phyloP scores from a whole-genome alignment of 2,888 invertebrate genomes.

The Patella caerulea region DNA sequence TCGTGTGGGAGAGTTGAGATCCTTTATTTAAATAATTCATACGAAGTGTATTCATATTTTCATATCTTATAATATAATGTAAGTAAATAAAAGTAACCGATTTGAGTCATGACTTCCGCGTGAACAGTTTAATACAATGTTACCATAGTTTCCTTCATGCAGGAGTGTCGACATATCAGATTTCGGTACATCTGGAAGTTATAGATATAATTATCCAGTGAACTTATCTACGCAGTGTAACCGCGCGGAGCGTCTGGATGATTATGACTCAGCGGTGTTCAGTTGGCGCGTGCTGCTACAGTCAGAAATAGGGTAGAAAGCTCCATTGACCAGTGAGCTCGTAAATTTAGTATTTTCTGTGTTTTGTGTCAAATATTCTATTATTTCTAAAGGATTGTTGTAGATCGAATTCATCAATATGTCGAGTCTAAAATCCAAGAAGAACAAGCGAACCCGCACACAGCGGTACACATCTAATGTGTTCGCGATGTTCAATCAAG shows the following conservation, averaged over 20 bases:
- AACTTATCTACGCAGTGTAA: too few relatives aligned
- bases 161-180: background rate
- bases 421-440: constrained; percentile 62
- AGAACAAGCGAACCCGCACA: constrained; percentile 63
- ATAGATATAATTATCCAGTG: too few relatives aligned
- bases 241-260: background rate
- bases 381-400: too few relatives aligned
- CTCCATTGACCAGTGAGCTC: too few relatives aligned
- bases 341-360: too few relatives aligned
- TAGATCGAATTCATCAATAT: constrained; percentile 41
- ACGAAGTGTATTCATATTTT: too few relatives aligned
- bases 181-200: background rate
- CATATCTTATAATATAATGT: too few relatives aligned
- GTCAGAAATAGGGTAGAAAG: background rate
- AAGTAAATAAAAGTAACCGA: too few relatives aligned
- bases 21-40: too few relatives aligned
- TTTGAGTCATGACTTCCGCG: background rate
- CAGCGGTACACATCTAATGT: constrained; percentile 71
- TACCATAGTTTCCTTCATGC: background rate
- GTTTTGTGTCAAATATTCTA: too few relatives aligned
- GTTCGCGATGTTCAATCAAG: constrained; percentile 71
- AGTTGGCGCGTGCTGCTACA: background rate
- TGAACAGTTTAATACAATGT: background rate
- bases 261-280: background rate
- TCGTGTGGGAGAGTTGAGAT: too few relatives aligned